A percentile compares a stretch with the other conserved stretches of the same genome.
phyloP scores from a whole-genome alignment of 1,140 invertebrate genomes.

The Lepidostoma basale region DNA sequence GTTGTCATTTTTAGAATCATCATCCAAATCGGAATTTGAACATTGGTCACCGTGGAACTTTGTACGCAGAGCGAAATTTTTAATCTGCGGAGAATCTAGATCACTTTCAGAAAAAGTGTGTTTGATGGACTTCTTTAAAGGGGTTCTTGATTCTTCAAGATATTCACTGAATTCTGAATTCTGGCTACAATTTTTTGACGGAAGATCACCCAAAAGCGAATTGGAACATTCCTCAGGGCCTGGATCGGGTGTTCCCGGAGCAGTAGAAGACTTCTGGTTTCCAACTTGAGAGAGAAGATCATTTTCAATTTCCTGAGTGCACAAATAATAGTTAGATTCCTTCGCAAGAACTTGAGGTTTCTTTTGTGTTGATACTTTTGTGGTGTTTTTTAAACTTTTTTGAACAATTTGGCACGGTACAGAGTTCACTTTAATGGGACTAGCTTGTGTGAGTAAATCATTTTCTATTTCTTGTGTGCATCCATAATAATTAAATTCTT shows the following conservation, averaged over 20 bases:
- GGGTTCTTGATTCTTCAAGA: not conserved
- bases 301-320: not conserved
- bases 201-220: slow-evolving; percentile 15
- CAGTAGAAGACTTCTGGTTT: not conserved
- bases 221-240: not conserved
- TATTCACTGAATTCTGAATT: slow-evolving; percentile 7
- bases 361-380: not conserved
- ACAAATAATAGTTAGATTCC: not conserved
- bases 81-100: slow-evolving; percentile 21
- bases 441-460: slow-evolving; percentile 9
- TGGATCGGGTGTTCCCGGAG: not conserved
- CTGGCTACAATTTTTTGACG: not conserved
- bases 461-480: slow-evolving; percentile 9
- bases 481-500: not conserved
- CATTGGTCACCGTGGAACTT: not conserved
- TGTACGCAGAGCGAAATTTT: not conserved
- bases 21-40: not conserved
- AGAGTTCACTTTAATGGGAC: not conserved
- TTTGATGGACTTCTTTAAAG: not conserved
- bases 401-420: not conserved
- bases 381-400: not conserved
- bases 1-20: slow-evolving; percentile 2
- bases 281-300: not conserved
- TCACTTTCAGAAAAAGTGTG: slow-evolving; percentile 11
- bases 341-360: not conserved